These are phyloP conservation scores for Drosophila murphyi DNA, from an alignment of 1,140 invertebrate species.

Conservation along the genomic window DNA sequence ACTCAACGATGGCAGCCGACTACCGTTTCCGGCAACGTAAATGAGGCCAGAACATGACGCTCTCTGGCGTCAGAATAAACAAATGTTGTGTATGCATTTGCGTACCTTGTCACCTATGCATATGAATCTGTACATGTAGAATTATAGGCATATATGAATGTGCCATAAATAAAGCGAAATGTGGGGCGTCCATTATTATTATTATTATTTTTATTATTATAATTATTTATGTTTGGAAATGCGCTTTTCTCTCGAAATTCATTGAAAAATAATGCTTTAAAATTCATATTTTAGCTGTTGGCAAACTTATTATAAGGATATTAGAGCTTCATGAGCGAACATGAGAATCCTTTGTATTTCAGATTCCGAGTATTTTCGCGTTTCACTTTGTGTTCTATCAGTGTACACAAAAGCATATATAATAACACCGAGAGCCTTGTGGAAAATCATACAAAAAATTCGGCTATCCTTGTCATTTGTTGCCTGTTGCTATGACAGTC, in stretches of 20 bases:
- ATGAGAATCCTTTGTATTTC: not conserved
- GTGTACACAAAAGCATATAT: conserved; percentile 2
- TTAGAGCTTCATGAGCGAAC: too few relatives aligned
- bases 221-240: too few relatives aligned
- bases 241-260: too few relatives aligned
- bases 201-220: too few relatives aligned
- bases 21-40: conserved; percentile 5
- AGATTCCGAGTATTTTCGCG: not conserved
- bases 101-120: conserved; percentile 1
- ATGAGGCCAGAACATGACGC: not conserved
- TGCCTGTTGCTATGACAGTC: conserved; percentile 48
- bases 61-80: conserved; percentile 41
- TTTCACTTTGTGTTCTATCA: not conserved
- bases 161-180: conserved; percentile 71
- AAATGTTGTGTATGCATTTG: conserved; percentile 51
- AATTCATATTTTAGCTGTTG: too few relatives aligned
- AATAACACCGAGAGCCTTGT: conserved; percentile 19
- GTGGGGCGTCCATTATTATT: conserved; percentile 7
- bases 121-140: not conserved
- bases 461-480: conserved; percentile 36
- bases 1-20: conserved; percentile 15
- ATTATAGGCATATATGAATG: conserved; percentile 13
- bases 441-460: conserved; percentile 66
- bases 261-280: too few relatives aligned
- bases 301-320: too few relatives aligned